Percentiles rank a stretch among this genome's conserved stretches.
These are phyloP conservation scores for Baccha elongata DNA, from an alignment of 2,888 invertebrate species.

Conservation along the genomic window DNA sequence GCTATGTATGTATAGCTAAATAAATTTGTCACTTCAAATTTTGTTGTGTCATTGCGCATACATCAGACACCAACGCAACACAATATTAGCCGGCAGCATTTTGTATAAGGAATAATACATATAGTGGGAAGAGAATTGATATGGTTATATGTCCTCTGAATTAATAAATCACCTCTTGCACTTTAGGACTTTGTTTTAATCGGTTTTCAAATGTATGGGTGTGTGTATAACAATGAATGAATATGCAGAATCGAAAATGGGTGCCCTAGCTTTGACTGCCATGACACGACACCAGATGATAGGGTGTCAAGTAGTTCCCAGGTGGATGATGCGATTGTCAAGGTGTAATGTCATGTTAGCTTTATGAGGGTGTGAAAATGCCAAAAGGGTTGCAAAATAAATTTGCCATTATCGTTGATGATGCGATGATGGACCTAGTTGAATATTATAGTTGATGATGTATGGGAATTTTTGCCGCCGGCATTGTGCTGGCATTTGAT, in stretches of 20 bases:
- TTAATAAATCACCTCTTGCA: constrained; percentile 78
- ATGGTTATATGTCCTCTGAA: constrained; percentile 56
- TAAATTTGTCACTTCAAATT: constrained; percentile 51
- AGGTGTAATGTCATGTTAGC: constrained; percentile 73
- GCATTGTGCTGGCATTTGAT: neutral
- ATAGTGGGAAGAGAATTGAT: constrained; percentile 2
- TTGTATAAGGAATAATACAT: neutral
- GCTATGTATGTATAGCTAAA: neutral
- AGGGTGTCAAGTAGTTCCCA: constrained; percentile 44
- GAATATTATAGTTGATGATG: constrained; percentile 20
- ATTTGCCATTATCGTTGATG: constrained; percentile 18
- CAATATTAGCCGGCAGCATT: neutral
- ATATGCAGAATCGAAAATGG: constrained; percentile 13
- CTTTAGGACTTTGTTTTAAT: constrained; percentile 77
- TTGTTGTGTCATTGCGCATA: constrained; percentile 49
- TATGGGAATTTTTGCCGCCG: neutral
- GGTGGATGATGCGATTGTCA: constrained; percentile 48
- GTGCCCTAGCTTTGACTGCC: neutral
- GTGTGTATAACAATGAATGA: constrained; percentile 6
- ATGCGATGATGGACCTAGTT: constrained; percentile 9
- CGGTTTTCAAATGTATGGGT: constrained; percentile 23
- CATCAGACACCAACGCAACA: constrained; percentile 34
- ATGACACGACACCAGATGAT: constrained; percentile 19
- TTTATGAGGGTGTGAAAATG: constrained; percentile 53
- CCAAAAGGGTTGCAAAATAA: constrained; percentile 50